A percentile compares a stretch with the other conserved stretches of the same genome.
These are phyloP conservation scores for Diorhabda carinulata DNA, from an alignment of 1,140 invertebrate species.

Conservation along the genomic window DNA sequence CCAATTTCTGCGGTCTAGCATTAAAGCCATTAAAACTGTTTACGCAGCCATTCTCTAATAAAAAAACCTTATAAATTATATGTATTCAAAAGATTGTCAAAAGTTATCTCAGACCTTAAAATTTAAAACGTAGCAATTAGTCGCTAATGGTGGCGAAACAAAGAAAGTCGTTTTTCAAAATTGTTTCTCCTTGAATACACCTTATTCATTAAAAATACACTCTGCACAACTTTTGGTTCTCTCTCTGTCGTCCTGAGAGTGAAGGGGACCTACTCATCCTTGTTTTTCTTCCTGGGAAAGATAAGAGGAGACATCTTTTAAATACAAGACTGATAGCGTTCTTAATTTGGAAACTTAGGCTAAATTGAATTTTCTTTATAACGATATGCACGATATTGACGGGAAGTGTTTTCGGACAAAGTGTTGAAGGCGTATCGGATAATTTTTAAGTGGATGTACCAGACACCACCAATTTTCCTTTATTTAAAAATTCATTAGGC, in stretches of 20 bases:
- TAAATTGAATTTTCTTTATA: conserved; percentile 41
- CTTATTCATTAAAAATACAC: conserved; percentile 29
- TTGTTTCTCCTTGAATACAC: conserved; percentile 37
- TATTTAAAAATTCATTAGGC: not conserved
- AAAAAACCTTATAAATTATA: conserved; percentile 40
- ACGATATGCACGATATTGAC: not conserved
- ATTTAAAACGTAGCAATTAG: conserved; percentile 48
- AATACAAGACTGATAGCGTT: conserved; percentile 43
- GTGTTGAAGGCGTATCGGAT: not conserved
- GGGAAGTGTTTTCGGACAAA: not conserved
- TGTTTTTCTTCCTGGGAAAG: conserved; percentile 22
- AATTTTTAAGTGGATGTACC: not conserved
- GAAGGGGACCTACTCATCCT: conserved; percentile 8
- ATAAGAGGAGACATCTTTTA: conserved; percentile 39
- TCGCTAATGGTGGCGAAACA: conserved; percentile 44
- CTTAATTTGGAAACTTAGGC: conserved; percentile 42
- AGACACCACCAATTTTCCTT: not conserved
- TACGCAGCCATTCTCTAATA: conserved; percentile 14
- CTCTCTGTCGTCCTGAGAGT: conserved; percentile 15
- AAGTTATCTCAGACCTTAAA: conserved; percentile 39
- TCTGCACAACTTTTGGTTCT: conserved; percentile 12
- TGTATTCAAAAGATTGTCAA: conserved; percentile 40
- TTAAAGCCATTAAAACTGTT: conserved; percentile 21
- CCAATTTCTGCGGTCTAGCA: conserved; percentile 7
- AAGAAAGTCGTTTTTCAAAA: conserved; percentile 49